Evolutionary conservation across 2,797 vertebrate species (phyloP).

Genomic region (Lepilemur septentrionalis): DNA sequence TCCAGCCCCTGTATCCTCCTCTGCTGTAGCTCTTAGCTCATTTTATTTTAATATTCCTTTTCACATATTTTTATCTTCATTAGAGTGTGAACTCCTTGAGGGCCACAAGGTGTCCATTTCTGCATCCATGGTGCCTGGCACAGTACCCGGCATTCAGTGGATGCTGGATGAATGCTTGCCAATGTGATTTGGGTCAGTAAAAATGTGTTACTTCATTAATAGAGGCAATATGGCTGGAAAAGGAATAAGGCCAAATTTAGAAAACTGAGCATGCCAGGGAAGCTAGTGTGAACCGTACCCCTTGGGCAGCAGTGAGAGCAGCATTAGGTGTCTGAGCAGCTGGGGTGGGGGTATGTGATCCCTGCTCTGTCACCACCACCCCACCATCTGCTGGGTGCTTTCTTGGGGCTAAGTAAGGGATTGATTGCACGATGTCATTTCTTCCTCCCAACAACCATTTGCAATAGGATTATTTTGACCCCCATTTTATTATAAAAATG

Average conservation of each 20-base stretch:
- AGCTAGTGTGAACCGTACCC: neutral
- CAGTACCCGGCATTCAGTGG: neutral
- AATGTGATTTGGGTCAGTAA: neutral
- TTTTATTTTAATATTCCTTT: neutral
- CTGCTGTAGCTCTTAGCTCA: neutral
- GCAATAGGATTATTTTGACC: neutral
- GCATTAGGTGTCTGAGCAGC: neutral
- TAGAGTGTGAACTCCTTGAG: neutral
- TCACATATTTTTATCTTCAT: neutral
- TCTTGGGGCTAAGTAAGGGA: neutral
- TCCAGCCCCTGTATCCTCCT: neutral
- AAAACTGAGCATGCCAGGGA: neutral
- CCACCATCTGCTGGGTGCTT: neutral
- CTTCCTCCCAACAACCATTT: neutral
- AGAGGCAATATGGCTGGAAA: neutral
- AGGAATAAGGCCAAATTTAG: neutral
- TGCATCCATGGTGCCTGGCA: neutral
- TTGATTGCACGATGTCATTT: neutral
- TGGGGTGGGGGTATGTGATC: neutral
- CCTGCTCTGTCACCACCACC: neutral
- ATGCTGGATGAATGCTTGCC: neutral
- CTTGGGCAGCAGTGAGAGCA: neutral
- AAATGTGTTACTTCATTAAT: neutral
- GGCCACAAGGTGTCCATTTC: neutral
- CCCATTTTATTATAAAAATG: neutral